Percentiles rank a stretch among this genome's conserved stretches.
These are phyloP conservation scores for Crocallis elinguaria DNA, from an alignment of 2,888 invertebrate genomes.

Conservation along the genomic window DNA sequence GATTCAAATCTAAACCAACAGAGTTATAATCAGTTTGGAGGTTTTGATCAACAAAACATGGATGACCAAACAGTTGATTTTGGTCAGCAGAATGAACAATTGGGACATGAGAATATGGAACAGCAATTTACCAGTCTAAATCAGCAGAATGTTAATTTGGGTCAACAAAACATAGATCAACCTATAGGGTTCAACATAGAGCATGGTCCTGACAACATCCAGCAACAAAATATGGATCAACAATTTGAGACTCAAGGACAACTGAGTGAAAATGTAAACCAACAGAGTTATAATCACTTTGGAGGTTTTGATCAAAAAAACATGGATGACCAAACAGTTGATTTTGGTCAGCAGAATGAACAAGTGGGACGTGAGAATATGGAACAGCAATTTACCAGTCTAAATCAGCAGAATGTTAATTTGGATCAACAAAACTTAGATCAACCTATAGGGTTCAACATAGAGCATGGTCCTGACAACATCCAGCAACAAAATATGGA, in stretches of 20 bases:
- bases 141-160: slow-evolving; percentile 14
- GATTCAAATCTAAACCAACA: neutral
- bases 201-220: slow-evolving; percentile 1
- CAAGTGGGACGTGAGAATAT: neutral
- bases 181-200: neutral
- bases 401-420: slow-evolving; percentile 11
- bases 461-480: neutral
- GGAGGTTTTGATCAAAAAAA: slow-evolving; percentile 28
- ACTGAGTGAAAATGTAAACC: slow-evolving; percentile 33
- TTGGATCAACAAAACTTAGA: slow-evolving; percentile 26
- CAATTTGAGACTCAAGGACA: slow-evolving; percentile 30
- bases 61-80: slow-evolving; percentile 32
- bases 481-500: slow-evolving; percentile 20
- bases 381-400: neutral
- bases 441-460: neutral
- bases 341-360: slow-evolving; percentile 42
- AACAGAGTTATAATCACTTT: slow-evolving; percentile 17
- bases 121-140: neutral
- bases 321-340: slow-evolving; percentile 34
- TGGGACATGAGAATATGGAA: neutral
- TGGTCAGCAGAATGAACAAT: slow-evolving; percentile 29
- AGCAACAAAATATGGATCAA: slow-evolving; percentile 27
- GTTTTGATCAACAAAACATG: slow-evolving; percentile 25
- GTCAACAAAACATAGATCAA: slow-evolving; percentile 25
- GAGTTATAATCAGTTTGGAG: slow-evolving; percentile 3